Conservation (phyloP, 2,113 vertebrate genomes). For the Sceloporus tristichus region DNA sequence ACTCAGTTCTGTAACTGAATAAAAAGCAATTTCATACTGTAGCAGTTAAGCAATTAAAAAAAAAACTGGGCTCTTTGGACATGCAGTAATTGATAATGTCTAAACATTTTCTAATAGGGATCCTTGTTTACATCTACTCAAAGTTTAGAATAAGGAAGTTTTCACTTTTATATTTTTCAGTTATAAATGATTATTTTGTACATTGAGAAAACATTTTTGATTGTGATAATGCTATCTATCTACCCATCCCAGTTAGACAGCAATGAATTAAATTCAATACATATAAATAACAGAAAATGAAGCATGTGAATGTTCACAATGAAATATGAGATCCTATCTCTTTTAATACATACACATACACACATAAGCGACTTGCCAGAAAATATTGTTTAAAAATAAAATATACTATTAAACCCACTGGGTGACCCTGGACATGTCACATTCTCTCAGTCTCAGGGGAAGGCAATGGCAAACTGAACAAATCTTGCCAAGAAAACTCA, state of each 20-base stretch:
- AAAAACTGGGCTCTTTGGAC: not conserved
- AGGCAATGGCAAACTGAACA: too few species aligned
- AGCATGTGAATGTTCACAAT: not conserved
- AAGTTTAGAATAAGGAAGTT: not conserved
- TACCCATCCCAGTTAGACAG: not conserved
- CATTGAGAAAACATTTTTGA: not conserved
- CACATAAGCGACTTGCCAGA: not conserved
- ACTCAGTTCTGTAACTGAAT: not conserved
- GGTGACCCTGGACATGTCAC: too few species aligned
- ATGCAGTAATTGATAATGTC: not conserved
- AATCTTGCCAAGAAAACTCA: too few species aligned
- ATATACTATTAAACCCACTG: not conserved
- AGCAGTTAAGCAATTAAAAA: not conserved
- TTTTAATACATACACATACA: not conserved
- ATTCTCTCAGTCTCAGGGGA: too few species aligned
- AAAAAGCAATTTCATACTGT: not conserved
- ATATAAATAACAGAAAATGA: not conserved
- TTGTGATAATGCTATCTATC: not conserved
- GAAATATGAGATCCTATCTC: not conserved
- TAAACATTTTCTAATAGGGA: not conserved
- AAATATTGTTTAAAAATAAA: not conserved
- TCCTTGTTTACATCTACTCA: not conserved
- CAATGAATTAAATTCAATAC: not conserved
- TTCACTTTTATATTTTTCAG: not conserved
- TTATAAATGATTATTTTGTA: not conserved